A percentile compares a stretch with the other conserved stretches of the same genome.
phyloP scores from a whole-genome alignment of 2,888 invertebrate genomes.

The Monopis laevigella region DNA sequence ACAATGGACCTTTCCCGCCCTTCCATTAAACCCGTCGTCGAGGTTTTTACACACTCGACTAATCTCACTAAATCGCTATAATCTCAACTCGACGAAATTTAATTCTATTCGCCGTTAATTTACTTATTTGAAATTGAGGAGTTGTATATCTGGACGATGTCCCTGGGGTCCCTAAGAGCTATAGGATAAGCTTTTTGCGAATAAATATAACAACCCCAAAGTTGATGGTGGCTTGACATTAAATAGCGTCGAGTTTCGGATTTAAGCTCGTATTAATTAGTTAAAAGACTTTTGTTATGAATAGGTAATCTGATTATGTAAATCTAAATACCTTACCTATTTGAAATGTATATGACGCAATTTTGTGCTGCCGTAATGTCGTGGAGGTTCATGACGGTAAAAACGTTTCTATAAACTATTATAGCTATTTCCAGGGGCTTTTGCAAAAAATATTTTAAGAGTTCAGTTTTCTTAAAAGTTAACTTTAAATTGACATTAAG shows the following conservation, averaged over 20 bases:
- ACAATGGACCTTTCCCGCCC: conserved; percentile 47
- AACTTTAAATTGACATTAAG: no score
- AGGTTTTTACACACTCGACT: conserved; percentile 58
- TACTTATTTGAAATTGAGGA: conserved; percentile 57
- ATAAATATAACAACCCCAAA: conserved; percentile 27
- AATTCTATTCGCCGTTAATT: conserved; percentile 61
- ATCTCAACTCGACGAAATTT: conserved; percentile 52
- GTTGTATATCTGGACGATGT: conserved; percentile 35
- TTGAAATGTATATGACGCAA: no score
- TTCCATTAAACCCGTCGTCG: conserved; percentile 42
- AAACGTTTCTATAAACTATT: no score
- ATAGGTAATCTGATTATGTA: no score
- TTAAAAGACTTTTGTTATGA: background rate
- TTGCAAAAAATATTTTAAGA: no score
- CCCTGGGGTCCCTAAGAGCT: conserved; percentile 37
- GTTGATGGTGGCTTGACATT: conserved; percentile 12
- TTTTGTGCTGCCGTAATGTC: no score
- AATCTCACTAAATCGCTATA: conserved; percentile 59
- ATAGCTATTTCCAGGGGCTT: no score
- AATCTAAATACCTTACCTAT: no score
- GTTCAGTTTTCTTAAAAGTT: no score
- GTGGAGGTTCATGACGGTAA: no score
- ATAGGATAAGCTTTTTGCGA: conserved; percentile 49
- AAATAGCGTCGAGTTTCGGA: conserved; percentile 5
- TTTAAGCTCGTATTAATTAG: conserved; percentile 5